Evolutionary conservation across 2,888 invertebrate species (phyloP).

Genomic region (Clistopyga incitator): DNA sequence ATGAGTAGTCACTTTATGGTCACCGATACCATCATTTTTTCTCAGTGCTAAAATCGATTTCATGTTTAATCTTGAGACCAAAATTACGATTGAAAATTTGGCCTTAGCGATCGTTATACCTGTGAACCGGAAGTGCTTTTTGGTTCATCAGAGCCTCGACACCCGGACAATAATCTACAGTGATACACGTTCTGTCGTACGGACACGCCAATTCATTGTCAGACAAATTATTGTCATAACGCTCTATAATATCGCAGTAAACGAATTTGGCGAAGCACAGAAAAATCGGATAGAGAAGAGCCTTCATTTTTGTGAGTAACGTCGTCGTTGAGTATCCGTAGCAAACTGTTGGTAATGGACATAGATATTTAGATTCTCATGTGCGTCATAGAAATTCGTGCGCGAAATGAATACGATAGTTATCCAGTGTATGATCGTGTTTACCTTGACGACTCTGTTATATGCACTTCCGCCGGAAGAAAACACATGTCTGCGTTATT

Average conservation of each 20-base stretch:
- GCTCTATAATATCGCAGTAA: slow-evolving; percentile 34
- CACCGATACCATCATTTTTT: too few species aligned
- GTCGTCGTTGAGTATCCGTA: slow-evolving; percentile 34
- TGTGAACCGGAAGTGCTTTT: slow-evolving; percentile 75
- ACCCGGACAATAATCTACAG: slow-evolving; percentile 73
- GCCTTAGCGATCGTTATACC: slow-evolving; percentile 67
- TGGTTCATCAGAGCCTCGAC: slow-evolving; percentile 73
- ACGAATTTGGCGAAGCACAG: slow-evolving; percentile 24
- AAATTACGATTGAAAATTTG: not conserved
- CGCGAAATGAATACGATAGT: slow-evolving; percentile 60
- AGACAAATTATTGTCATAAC: slow-evolving; percentile 62
- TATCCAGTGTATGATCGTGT: slow-evolving; percentile 61
- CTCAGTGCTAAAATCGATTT: not conserved
- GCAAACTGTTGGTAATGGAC: slow-evolving; percentile 50
- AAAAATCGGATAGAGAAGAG: slow-evolving; percentile 19
- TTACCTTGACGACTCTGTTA: slow-evolving; percentile 77
- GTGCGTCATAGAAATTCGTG: slow-evolving; percentile 56
- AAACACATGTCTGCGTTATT: slow-evolving; percentile 33
- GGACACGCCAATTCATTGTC: slow-evolving; percentile 72
- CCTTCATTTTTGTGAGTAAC: slow-evolving; percentile 48
- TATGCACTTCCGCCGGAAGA: slow-evolving; percentile 78
- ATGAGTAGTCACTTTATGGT: too few species aligned
- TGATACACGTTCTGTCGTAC: slow-evolving; percentile 71
- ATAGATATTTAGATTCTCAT: slow-evolving; percentile 8
- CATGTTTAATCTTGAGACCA: not conserved